Base-by-base conservation (phyloP, 2,888 invertebrate genomes). In the Apeira syringaria region DNA sequence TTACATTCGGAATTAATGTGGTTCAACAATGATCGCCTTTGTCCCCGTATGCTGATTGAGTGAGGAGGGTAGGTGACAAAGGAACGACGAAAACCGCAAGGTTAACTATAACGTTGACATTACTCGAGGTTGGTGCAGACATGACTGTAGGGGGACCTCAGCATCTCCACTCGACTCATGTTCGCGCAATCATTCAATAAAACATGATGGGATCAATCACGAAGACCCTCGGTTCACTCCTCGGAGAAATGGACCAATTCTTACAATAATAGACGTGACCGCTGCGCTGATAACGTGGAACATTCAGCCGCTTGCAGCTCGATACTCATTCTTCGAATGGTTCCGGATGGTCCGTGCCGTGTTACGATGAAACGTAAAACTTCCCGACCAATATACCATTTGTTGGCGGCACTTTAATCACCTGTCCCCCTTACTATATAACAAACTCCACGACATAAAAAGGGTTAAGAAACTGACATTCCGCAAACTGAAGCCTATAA, bases 121-220 rank as follows among this genome's bases (percentile, higher is more conserved):
- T 68, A 76, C 69, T 72, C 68, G 69, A 71, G 61, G 62, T 71
- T 75, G 68, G 59, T 72, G 68, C 68, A 65, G 65, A n/a, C n/a
- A n/a, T n/a, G n/a, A 66, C 69, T 64, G 65, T 40, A 68, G 80
- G 83, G 83, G 87, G 86, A 65, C 73, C 66, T 55, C 69, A 66
- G 59, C 73, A 72, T 82, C 81, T 83, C 70, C 56, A 63, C 70
- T 66, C 61, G 71, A 64, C 74, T 72, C 79, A 77, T 80, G 82
- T 88, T 88, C 82, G 87, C 85, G 83, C 88, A 89, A 89, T 89
- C 88, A 88, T 89, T 79, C 88, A 89, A 89, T 89, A 81, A 56
- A 88, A 82, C 80, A 47, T 79, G 82, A 86, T 87, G 77, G 77
- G 72, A 68, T 74, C 81, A 87, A 82, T 87, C 88, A 78, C 78